Evolutionary conservation across 2,113 vertebrate genomes (phyloP).

Genomic region (Parus major): DNA sequence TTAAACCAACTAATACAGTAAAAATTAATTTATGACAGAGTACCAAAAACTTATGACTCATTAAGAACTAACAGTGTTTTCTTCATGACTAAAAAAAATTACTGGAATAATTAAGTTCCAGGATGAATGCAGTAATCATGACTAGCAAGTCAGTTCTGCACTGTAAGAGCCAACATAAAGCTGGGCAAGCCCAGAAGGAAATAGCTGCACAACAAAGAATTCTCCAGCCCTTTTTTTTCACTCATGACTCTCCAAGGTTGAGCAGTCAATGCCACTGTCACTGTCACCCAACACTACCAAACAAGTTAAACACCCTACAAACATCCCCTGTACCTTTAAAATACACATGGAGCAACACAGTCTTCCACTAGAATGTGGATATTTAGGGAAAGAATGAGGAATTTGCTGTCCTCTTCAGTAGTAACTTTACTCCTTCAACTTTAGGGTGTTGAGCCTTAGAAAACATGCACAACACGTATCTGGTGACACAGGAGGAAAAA

Average conservation of each 20-base stretch:
- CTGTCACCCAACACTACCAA: background rate
- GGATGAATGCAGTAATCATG: background rate
- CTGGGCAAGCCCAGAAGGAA: background rate
- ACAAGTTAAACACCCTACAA: background rate
- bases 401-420: background rate
- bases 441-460: background rate
- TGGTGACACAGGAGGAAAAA: background rate
- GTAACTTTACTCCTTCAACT: background rate
- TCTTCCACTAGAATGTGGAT: background rate
- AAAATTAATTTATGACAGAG: background rate
- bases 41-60: background rate
- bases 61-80: background rate
- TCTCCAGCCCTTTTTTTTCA: background rate
- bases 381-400: background rate
- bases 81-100: background rate
- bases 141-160: background rate
- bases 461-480: accelerated
- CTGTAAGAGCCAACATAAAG: background rate
- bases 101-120: background rate
- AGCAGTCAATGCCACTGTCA: background rate
- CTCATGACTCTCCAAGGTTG: accelerated
- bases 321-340: background rate
- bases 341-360: background rate
- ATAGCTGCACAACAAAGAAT: background rate
- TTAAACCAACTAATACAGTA: background rate